Conservation (phyloP, 2,113 vertebrate species). For the Chlamydotis undulata region DNA sequence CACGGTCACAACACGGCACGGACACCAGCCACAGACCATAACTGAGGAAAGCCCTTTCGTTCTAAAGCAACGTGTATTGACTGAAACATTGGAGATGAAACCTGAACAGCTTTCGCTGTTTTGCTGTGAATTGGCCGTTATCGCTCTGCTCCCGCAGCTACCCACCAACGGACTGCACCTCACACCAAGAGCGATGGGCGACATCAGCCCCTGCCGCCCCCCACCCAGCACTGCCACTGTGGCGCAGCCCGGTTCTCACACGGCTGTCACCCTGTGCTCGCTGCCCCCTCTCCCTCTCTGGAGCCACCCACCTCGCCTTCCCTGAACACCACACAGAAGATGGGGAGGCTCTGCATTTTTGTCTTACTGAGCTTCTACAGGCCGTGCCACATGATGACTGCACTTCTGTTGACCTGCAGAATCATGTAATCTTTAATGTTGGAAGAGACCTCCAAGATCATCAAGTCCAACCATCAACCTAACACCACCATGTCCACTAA, state of each 20-base stretch:
- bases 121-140: slow-evolving; percentile 9
- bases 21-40: background rate
- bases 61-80: background rate
- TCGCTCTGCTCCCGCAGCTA: background rate
- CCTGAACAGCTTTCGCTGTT: background rate
- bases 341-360: background rate
- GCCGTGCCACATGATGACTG: too few species aligned
- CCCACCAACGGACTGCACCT: background rate
- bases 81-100: slow-evolving; percentile 32
- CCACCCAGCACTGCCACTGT: background rate
- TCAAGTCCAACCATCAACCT: too few species aligned
- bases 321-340: background rate
- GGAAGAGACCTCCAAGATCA: too few species aligned
- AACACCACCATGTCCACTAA: too few species aligned
- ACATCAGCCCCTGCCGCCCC: background rate
- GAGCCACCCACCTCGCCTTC: background rate
- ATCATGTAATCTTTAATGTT: background rate
- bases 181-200: background rate
- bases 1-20: background rate
- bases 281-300: background rate
- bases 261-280: background rate
- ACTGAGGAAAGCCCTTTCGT: background rate
- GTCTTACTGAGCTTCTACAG: background rate
- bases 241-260: background rate
- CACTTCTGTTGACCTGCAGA: background rate